Base-by-base conservation (phyloP, 2,888 invertebrate species). In the Pedicia rivosa region DNA sequence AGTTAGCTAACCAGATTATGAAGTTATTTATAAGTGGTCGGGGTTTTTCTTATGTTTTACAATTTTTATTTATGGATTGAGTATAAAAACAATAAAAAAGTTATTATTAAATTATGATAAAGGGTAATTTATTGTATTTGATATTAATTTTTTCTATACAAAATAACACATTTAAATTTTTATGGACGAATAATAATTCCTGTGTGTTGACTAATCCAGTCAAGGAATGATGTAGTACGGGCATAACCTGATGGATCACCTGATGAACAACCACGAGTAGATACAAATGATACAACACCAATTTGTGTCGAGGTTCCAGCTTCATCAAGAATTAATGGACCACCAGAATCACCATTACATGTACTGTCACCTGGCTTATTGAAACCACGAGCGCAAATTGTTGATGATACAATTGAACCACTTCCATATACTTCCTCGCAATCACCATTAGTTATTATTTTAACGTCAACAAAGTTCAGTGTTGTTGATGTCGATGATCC, bases 261-360 rank as follows among this genome's bases (percentile, higher is more conserved):
- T 7, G 36, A 35, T 10, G 40, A 25, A 25, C 45, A 45, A 8
- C 44, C 44, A 14, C 40, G 20, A 15, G 29, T 37, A 4, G 43
- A 40, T 6, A 45, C 43, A 36, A 45, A 45, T 3, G 43, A 43
- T 12, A 42, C 43, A 14, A 45, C 42, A 20, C 45, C 45, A 27
- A 45, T 41, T 37, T 43, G 44, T 10, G 38, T 40, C 16, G 27
- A 36, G 12, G 32, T 27, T 5, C 33, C 37, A 26, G 37, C 35
- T 13, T 39, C 43, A 27, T 41, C 33, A 8, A 44, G 37, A 4
- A 40, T 35, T 22, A 44, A 26, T 20, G 45, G 44, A 16, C 45
- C 45, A 22, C 44, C 44, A 6, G 40, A 40, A 35, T 44, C 45
- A 26, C 42, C 44, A 32, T 39, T 37, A 36, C 45, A 45, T n/a